These are phyloP conservation scores for Dicaeum eximium DNA, from an alignment of 2,113 vertebrate genomes.

Conservation along the genomic window DNA sequence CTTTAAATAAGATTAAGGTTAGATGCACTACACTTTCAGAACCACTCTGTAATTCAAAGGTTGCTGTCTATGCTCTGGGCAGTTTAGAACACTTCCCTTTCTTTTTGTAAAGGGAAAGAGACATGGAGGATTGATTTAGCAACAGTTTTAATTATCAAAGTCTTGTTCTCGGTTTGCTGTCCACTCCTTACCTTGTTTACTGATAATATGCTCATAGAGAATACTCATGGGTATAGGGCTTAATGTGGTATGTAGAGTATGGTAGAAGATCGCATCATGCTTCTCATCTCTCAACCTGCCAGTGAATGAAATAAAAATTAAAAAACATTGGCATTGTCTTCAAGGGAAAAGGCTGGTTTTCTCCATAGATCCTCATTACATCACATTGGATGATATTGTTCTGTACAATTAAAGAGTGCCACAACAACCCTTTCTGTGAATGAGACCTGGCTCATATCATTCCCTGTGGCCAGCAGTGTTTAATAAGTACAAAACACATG, in stretches of 20 bases:
- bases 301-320: conserved; percentile 19
- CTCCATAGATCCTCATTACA: conserved; percentile 21
- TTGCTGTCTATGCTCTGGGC: not conserved
- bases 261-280: not conserved
- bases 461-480: conserved; percentile 26
- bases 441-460: not conserved
- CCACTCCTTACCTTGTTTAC: not conserved
- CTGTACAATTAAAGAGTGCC: not conserved
- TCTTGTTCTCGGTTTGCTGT: not conserved
- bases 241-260: not conserved
- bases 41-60: conserved; percentile 1
- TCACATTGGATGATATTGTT: conserved; percentile 12
- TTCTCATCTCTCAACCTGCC: not conserved
- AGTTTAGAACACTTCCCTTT: not conserved
- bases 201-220: not conserved
- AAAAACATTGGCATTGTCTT: conserved; percentile 3
- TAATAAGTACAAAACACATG: conserved; percentile 39
- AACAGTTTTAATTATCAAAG: not conserved
- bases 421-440: not conserved
- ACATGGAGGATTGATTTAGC: not conserved
- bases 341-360: not conserved
- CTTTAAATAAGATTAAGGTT: not conserved
- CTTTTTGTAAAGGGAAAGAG: not conserved
- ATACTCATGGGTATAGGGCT: not conserved
- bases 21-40: not conserved